Evolutionary conservation across 92 coral and sea anemone genomes (phyloP).

Genomic region (Zoanthus sociatus): DNA sequence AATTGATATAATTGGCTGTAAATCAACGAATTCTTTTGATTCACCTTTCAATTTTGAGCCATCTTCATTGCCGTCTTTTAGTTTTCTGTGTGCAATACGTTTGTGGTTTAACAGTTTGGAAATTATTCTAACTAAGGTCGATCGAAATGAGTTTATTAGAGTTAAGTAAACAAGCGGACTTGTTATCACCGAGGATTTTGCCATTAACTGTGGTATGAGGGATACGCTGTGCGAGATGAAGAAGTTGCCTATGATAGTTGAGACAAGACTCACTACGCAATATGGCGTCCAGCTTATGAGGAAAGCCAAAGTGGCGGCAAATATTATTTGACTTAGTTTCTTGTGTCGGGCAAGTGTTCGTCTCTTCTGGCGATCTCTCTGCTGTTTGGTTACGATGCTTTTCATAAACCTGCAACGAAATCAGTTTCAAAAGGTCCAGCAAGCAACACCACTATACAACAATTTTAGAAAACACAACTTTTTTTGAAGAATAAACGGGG

Average conservation of each 20-base stretch:
- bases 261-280: background rate
- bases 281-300: slow-evolving; percentile 17
- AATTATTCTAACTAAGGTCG: background rate
- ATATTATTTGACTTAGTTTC: background rate
- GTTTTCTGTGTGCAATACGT: background rate
- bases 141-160: slow-evolving; percentile 2
- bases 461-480: background rate
- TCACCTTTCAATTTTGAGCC: background rate
- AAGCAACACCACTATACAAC: background rate
- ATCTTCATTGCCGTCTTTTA: background rate
- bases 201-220: slow-evolving; percentile 3
- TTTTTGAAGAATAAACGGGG: background rate
- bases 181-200: slow-evolving; percentile 13
- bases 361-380: background rate
- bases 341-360: background rate
- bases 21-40: background rate
- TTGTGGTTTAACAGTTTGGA: background rate
- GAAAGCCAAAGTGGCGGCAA: slow-evolving; percentile 19
- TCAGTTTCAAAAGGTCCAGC: background rate
- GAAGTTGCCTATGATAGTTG: background rate
- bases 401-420: slow-evolving; percentile 9
- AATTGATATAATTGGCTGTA: background rate
- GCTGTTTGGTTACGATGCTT: background rate
- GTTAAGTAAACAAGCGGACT: slow-evolving; percentile 8
- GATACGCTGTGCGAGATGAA: background rate